phyloP scores from a whole-genome alignment of 2,888 invertebrate species.

The Xestobium rufovillosum region DNA sequence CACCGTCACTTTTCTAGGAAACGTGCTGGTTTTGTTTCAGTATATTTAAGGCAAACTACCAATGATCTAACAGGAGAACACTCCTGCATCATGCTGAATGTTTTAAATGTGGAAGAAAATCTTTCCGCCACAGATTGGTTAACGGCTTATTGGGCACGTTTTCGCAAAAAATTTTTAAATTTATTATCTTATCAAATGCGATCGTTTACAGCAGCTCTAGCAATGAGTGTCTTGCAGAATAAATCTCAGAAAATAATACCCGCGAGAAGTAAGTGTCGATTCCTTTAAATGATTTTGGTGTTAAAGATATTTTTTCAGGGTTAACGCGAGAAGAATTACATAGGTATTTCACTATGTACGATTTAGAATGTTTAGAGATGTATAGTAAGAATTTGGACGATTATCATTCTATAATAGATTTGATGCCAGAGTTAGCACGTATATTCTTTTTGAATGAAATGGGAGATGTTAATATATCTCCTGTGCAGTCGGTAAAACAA shows the following conservation, averaged over 20 bases:
- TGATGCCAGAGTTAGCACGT: slow-evolving; percentile 68
- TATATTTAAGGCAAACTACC: slow-evolving; percentile 84
- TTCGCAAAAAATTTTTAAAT: slow-evolving; percentile 69
- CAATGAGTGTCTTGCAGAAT: slow-evolving; percentile 42
- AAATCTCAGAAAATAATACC: slow-evolving; percentile 4
- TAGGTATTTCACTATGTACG: slow-evolving; percentile 69
- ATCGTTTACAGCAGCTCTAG: slow-evolving; percentile 66
- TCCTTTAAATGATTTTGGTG: slow-evolving; percentile 11
- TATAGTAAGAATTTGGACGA: slow-evolving; percentile 91
- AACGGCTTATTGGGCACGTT: slow-evolving; percentile 76
- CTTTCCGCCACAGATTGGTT: slow-evolving; percentile 56
- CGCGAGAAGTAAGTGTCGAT: background rate
- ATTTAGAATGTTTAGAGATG: slow-evolving; percentile 78
- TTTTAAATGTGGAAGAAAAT: slow-evolving; percentile 47
- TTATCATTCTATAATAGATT: slow-evolving; percentile 84
- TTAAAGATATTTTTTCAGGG: too few relatives aligned
- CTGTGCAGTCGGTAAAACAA: slow-evolving; percentile 66
- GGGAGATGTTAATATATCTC: slow-evolving; percentile 63
- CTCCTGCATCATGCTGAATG: slow-evolving; percentile 91
- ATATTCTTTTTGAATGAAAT: slow-evolving; percentile 70
- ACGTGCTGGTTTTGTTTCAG: slow-evolving; percentile 69
- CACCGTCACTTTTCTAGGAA: slow-evolving; percentile 43
- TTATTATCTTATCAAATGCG: slow-evolving; percentile 71
- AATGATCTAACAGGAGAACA: slow-evolving; percentile 97
- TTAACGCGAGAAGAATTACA: slow-evolving; percentile 61